Evolutionary conservation across 2,888 invertebrate species (phyloP).

Genomic region (Diarsia rubi): DNA sequence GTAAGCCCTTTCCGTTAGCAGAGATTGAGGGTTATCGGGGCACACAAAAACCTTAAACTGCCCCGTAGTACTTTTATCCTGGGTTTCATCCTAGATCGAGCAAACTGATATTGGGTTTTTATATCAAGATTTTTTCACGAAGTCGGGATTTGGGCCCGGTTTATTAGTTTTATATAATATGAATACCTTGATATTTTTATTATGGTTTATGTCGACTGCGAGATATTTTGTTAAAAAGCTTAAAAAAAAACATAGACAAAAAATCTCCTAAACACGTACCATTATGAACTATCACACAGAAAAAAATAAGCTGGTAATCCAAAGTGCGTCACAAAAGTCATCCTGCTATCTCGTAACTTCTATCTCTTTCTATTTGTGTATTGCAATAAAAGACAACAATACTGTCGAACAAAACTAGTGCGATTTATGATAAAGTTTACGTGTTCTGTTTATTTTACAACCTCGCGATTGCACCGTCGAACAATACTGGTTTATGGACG

Average conservation of each 20-base stretch:
- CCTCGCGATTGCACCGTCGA: slow-evolving; percentile 10
- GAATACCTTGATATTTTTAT: too few species aligned
- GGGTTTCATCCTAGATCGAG: too few species aligned
- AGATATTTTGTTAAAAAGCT: too few species aligned
- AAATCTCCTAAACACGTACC: neutral
- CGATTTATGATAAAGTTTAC: slow-evolving; percentile 11
- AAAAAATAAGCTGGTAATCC: neutral
- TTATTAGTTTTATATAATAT: too few species aligned
- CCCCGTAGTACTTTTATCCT: too few species aligned
- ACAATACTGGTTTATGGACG: slow-evolving; percentile 39
- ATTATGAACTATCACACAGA: neutral
- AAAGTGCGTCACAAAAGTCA: neutral
- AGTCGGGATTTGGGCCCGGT: too few species aligned
- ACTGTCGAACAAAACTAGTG: neutral
- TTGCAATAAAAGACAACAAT: slow-evolving; percentile 8
- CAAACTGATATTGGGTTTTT: too few species aligned
- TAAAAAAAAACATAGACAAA: neutral
- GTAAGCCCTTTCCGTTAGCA: neutral
- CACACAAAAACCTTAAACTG: neutral
- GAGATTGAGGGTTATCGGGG: neutral
- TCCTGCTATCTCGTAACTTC: neutral
- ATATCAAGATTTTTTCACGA: too few species aligned
- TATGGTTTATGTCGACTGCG: too few species aligned
- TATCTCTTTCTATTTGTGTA: neutral
- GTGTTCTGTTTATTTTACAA: slow-evolving; percentile 32